phyloP scores from a whole-genome alignment of 2,797 vertebrate species.

The Perdix hodgsoniae region DNA sequence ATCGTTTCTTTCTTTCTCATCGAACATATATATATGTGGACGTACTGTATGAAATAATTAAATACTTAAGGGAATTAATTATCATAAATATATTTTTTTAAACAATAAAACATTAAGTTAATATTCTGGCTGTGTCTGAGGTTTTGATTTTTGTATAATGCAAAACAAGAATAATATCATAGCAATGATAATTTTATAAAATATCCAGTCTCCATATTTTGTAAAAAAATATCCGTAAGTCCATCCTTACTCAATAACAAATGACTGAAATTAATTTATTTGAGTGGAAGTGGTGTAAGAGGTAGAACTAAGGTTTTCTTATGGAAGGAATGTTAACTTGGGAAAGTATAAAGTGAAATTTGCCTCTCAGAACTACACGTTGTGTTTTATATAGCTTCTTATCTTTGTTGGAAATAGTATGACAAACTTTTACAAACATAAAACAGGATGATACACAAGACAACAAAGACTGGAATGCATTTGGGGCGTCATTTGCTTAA shows the following conservation, averaged over 20 bases:
- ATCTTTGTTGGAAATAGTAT: neutral
- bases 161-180: rapidly evolving
- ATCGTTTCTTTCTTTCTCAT: neutral
- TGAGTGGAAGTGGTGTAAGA: neutral
- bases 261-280: neutral
- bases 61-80: neutral
- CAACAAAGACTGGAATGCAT: neutral
- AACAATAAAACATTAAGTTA: neutral
- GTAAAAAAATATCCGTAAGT: too few species aligned
- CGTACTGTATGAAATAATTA: neutral
- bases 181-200: neutral
- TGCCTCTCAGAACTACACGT: neutral
- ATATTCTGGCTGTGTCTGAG: neutral
- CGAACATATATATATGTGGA: too few species aligned
- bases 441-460: neutral
- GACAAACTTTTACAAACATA: neutral
- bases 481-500: neutral
- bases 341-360: neutral
- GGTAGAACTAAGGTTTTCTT: neutral
- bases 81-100: neutral
- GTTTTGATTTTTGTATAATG: neutral
- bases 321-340: neutral
- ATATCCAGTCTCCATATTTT: neutral
- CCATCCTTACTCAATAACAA: neutral
- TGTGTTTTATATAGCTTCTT: neutral